phyloP scores from a whole-genome alignment of 2,113 vertebrate genomes.

The Trichechus manatus region DNA sequence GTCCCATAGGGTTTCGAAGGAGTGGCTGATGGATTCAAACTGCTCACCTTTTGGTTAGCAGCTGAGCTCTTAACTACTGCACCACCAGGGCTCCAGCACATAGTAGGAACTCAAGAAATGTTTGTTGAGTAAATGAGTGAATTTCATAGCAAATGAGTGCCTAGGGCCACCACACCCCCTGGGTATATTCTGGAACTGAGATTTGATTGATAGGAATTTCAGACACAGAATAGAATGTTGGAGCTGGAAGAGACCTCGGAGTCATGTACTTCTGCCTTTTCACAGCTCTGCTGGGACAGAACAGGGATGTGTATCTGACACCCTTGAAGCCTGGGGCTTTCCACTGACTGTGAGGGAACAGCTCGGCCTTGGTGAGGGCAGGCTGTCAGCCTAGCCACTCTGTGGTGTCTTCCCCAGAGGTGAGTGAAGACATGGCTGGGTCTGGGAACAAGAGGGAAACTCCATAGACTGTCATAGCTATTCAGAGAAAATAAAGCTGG shows the following conservation, averaged over 20 bases:
- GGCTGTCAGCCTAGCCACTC: neutral
- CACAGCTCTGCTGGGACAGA: neutral
- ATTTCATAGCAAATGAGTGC: neutral
- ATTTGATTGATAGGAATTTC: neutral
- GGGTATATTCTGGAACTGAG: neutral
- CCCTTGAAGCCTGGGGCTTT: neutral
- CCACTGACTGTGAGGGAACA: neutral
- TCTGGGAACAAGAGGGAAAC: neutral
- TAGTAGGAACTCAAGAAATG: neutral
- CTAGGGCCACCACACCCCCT: neutral
- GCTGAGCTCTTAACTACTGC: too few relatives aligned
- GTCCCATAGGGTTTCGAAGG: too few relatives aligned
- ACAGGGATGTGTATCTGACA: too few relatives aligned
- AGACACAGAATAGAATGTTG: neutral
- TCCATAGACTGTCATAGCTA: neutral
- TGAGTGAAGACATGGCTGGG: neutral
- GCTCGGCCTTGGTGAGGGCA: neutral
- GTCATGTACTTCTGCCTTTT: neutral
- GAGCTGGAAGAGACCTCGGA: neutral
- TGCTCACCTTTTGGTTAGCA: too few relatives aligned
- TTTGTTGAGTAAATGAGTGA: neutral
- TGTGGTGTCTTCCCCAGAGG: neutral
- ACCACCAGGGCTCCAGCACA: too few relatives aligned
- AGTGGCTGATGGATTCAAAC: too few relatives aligned
- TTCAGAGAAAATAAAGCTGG: neutral